Percentiles rank a stretch among this genome's conserved stretches.
Evolutionary conservation across 2,113 vertebrate genomes (phyloP).

Genomic region (Monopterus albus): DNA sequence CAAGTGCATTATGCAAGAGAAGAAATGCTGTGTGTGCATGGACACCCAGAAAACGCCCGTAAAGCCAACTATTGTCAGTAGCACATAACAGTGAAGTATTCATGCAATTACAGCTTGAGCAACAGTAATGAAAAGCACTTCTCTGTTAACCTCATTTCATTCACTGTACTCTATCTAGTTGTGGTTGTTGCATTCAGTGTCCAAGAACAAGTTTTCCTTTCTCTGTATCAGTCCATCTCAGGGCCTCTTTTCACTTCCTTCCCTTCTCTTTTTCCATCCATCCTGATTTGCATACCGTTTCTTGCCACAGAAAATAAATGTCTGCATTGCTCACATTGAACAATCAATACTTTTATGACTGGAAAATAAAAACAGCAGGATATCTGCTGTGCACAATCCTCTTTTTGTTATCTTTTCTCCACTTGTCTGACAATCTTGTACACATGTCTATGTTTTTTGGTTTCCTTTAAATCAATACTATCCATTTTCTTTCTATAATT

Average conservation of each 20-base stretch:
- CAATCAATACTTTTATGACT: slow-evolving; percentile 45
- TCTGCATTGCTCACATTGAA: slow-evolving; percentile 10
- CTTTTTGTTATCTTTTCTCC: neutral
- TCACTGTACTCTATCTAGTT: slow-evolving; percentile 8
- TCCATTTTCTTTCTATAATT: neutral
- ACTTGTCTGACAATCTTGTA: neutral
- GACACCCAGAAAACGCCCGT: slow-evolving; percentile 10
- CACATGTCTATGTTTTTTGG: neutral
- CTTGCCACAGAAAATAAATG: slow-evolving; percentile 1
- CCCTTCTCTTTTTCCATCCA: slow-evolving; percentile 25
- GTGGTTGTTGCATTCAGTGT: neutral
- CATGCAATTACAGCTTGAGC: slow-evolving; percentile 38
- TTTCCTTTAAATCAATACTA: neutral
- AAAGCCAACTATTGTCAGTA: slow-evolving; percentile 15
- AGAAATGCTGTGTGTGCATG: slow-evolving; percentile 21
- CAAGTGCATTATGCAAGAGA: slow-evolving; percentile 57
- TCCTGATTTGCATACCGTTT: slow-evolving; percentile 1
- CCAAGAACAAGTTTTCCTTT: neutral
- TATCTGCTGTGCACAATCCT: neutral
- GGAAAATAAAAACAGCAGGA: neutral
- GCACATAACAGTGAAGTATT: slow-evolving; percentile 18
- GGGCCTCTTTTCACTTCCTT: slow-evolving; percentile 38
- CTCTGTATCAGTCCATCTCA: slow-evolving; percentile 47
- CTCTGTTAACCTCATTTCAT: slow-evolving; percentile 12
- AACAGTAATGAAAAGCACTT: slow-evolving; percentile 14